These are phyloP conservation scores for Darwinula stevensoni DNA, from an alignment of 2,888 invertebrate species.

Conservation along the genomic window DNA sequence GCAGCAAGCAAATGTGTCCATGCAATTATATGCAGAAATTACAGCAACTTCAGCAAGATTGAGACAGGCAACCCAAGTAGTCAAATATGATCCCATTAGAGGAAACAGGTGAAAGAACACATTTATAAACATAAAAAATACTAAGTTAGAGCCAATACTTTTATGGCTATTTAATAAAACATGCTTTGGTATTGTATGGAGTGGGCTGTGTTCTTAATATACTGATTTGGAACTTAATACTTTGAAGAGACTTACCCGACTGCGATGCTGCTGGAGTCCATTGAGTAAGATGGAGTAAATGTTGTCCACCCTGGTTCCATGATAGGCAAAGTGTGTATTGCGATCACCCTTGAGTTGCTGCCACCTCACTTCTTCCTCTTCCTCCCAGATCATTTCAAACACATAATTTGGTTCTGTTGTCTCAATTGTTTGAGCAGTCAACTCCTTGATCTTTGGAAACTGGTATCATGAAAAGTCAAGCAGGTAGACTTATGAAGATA, in stretches of 20 bases:
- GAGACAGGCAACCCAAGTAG: too few relatives aligned
- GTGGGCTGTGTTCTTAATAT: too few relatives aligned
- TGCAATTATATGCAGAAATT: too few relatives aligned
- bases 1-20: too few relatives aligned
- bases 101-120: too few relatives aligned
- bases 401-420: constrained; percentile 10
- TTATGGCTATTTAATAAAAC: too few relatives aligned
- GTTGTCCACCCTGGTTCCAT: constrained; percentile 48
- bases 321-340: constrained; percentile 35
- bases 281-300: constrained; percentile 48
- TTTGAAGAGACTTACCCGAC: constrained; percentile 21
- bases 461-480: constrained; percentile 7
- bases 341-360: constrained; percentile 15
- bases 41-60: too few relatives aligned
- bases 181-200: too few relatives aligned
- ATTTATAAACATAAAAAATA: too few relatives aligned
- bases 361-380: constrained; percentile 6
- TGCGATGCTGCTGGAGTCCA: constrained; percentile 40
- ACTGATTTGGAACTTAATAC: background rate
- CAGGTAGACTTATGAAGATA: too few relatives aligned
- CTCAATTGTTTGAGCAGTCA: constrained; percentile 13
- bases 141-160: too few relatives aligned
- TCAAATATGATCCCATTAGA: too few relatives aligned
- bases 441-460: constrained; percentile 12
- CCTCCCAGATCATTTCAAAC: constrained; percentile 7